phyloP scores from a whole-genome alignment of 2,797 vertebrate genomes.

The Ptychadena robeensis region DNA sequence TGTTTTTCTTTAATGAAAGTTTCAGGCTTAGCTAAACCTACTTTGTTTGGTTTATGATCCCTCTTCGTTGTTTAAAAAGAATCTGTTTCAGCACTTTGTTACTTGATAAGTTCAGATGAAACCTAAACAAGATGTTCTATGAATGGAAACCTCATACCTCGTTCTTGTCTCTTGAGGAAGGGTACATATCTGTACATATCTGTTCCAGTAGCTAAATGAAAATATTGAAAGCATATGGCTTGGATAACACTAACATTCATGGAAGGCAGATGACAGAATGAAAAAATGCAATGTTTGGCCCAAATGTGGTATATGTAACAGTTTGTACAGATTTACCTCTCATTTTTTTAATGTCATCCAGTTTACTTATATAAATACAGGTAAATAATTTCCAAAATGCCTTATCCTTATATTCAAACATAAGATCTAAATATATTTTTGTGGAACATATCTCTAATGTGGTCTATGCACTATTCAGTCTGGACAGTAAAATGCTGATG shows the following conservation, averaged over 20 bases:
- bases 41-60: slow-evolving; percentile 4
- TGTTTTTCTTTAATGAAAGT: too few species aligned
- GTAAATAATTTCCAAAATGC: background rate
- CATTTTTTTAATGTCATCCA: background rate
- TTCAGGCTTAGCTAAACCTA: background rate
- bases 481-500: slow-evolving; percentile 2
- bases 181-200: slow-evolving; percentile 43
- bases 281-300: slow-evolving; percentile 14
- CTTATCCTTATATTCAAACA: background rate
- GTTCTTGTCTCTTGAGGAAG: slow-evolving; percentile 40
- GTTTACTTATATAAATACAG: background rate
- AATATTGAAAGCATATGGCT: slow-evolving; percentile 48
- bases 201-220: slow-evolving; percentile 46
- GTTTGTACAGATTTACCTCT: slow-evolving; percentile 3
- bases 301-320: background rate
- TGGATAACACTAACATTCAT: slow-evolving; percentile 13
- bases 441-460: background rate
- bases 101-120: slow-evolving; percentile 44
- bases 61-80: slow-evolving; percentile 5
- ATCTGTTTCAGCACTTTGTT: slow-evolving; percentile 40
- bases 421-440: background rate
- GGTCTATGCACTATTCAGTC: background rate
- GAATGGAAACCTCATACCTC: slow-evolving; percentile 47
- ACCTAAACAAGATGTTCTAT: slow-evolving; percentile 51
- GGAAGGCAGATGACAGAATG: slow-evolving; percentile 17